phyloP scores from a whole-genome alignment of 2,888 invertebrate species.

The Phortica okadai region DNA sequence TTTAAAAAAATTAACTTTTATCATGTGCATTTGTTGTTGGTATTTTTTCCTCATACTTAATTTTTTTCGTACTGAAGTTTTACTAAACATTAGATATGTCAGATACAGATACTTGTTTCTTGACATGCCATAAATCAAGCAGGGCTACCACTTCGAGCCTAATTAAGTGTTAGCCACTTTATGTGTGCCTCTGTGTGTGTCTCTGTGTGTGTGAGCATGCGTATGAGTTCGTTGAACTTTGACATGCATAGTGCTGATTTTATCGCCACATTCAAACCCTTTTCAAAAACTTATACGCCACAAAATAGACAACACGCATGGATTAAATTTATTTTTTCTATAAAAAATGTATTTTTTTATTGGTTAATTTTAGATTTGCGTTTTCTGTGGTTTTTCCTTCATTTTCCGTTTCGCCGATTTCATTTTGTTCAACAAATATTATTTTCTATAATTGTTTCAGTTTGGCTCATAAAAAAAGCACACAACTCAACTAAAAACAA shows the following conservation, averaged over 20 bases:
- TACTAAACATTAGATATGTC: constrained; percentile 7
- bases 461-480: neutral
- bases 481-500: constrained; percentile 35
- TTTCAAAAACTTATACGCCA: constrained; percentile 38
- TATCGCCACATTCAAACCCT: constrained; percentile 31
- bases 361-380: constrained; percentile 40
- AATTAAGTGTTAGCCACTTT: neutral
- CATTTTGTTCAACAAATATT: neutral
- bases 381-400: constrained; percentile 25
- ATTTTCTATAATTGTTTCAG: neutral
- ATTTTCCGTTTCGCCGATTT: neutral
- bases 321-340: neutral
- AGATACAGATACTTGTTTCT: neutral
- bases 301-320: constrained; percentile 3
- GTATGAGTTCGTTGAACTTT: constrained; percentile 47
- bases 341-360: constrained; percentile 1
- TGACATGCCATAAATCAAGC: constrained; percentile 7
- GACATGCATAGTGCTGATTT: neutral
- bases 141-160: neutral
- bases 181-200: neutral
- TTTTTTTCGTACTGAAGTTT: neutral
- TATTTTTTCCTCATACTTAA: neutral
- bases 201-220: neutral
- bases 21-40: neutral
- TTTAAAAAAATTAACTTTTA: constrained; percentile 37